Evolutionary conservation across 2,797 vertebrate species (phyloP).

Genomic region (Phylloscopus collybita): DNA sequence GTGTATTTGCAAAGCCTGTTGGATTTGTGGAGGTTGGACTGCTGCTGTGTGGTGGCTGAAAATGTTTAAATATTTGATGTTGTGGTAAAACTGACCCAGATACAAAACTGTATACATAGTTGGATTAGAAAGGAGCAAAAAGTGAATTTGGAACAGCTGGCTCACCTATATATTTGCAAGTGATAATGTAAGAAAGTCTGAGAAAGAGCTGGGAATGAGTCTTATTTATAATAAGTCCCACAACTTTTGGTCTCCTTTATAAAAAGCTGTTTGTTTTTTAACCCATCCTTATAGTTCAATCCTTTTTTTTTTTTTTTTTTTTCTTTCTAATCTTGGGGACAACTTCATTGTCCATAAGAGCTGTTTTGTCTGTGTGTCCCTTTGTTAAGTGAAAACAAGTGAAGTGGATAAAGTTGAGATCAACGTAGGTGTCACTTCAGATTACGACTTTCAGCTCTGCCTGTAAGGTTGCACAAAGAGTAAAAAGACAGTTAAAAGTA

Average conservation of each 20-base stretch:
- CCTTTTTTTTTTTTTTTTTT: too few relatives aligned
- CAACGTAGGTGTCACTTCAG: background rate
- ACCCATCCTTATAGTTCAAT: background rate
- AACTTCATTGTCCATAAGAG: background rate
- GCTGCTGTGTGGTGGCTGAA: background rate
- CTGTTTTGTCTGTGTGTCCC: background rate
- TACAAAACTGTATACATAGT: background rate
- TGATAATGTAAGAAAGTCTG: background rate
- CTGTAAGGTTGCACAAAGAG: background rate
- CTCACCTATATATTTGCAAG: too few relatives aligned
- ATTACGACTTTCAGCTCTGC: background rate
- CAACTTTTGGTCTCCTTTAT: background rate
- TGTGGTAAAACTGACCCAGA: background rate
- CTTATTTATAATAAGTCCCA: background rate
- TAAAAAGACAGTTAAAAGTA: background rate
- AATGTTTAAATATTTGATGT: background rate
- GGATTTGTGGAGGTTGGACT: background rate
- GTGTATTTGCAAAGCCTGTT: background rate
- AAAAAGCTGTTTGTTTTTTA: background rate
- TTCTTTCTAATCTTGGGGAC: background rate
- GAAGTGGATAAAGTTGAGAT: background rate
- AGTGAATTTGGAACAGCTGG: background rate
- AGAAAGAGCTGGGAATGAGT: background rate
- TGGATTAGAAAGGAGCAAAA: background rate
- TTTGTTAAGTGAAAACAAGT: background rate